phyloP scores from a whole-genome alignment of 2,797 vertebrate species.

The Perodicticus potto region DNA sequence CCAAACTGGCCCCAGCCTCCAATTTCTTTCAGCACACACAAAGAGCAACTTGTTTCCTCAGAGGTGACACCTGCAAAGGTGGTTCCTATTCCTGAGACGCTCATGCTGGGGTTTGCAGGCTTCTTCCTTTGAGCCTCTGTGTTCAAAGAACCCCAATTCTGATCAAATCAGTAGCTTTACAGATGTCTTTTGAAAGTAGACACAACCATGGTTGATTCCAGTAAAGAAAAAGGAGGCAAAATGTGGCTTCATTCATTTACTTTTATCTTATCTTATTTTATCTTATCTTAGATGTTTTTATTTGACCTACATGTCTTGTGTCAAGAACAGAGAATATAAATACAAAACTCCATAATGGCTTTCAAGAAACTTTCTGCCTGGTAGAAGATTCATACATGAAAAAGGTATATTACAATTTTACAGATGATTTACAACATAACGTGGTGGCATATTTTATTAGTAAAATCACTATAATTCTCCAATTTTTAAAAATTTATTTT shows the following conservation, averaged over 20 bases:
- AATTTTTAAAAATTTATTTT: neutral
- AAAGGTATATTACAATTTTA: neutral
- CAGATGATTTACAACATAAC: neutral
- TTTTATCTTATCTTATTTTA: too few relatives aligned
- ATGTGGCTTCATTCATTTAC: neutral
- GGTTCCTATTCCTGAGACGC: neutral
- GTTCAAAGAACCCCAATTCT: neutral
- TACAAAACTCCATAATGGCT: neutral
- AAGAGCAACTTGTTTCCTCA: neutral
- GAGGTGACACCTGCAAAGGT: neutral
- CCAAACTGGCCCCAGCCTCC: fast-evolving
- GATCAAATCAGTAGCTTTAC: neutral
- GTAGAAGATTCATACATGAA: neutral
- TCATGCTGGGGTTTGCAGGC: neutral
- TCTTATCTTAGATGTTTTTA: neutral
- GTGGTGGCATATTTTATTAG: neutral
- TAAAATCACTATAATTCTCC: neutral
- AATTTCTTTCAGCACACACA: neutral
- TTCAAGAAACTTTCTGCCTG: neutral
- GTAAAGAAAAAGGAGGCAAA: neutral
- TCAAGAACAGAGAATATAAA: neutral
- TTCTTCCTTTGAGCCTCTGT: neutral
- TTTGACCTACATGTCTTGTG: neutral
- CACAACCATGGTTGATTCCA: neutral
- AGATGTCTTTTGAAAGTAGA: neutral